Conservation (phyloP, 2,888 invertebrate species). For the Helobdella robusta region DNA sequence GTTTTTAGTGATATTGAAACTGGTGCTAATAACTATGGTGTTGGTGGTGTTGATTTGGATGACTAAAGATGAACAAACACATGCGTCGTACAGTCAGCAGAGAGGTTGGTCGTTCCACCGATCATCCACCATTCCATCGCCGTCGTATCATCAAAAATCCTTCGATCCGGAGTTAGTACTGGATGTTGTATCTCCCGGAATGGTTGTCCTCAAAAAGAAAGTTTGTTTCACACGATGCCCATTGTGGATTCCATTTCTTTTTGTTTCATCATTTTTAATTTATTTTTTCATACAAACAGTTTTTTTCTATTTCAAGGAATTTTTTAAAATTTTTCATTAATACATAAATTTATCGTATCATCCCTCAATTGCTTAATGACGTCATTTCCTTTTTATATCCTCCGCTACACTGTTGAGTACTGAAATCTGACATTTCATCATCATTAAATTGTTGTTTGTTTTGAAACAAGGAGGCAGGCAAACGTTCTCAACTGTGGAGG, state of each 20-base stretch:
- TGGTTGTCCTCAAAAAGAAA: conserved; percentile 45
- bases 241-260: background rate
- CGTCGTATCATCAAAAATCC: conserved; percentile 23
- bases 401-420: too few relatives aligned
- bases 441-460: too few relatives aligned
- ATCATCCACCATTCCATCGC: too few relatives aligned
- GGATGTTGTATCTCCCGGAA: conserved; percentile 58
- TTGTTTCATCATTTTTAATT: background rate
- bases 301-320: background rate
- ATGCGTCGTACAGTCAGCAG: background rate
- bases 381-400: too few relatives aligned
- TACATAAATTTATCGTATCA: too few relatives aligned
- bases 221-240: conserved; percentile 33
- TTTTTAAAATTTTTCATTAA: too few relatives aligned
- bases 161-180: conserved; percentile 59
- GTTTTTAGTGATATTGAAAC: too few relatives aligned
- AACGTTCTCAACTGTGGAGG: conserved; percentile 74
- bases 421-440: too few relatives aligned
- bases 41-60: too few relatives aligned
- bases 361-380: too few relatives aligned
- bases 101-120: background rate
- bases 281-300: background rate
- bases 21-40: too few relatives aligned
- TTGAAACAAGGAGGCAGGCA: conserved; percentile 46
- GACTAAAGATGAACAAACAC: too few relatives aligned